Conservation (phyloP, 2,888 invertebrate genomes). For the Melieria crassipennis region DNA sequence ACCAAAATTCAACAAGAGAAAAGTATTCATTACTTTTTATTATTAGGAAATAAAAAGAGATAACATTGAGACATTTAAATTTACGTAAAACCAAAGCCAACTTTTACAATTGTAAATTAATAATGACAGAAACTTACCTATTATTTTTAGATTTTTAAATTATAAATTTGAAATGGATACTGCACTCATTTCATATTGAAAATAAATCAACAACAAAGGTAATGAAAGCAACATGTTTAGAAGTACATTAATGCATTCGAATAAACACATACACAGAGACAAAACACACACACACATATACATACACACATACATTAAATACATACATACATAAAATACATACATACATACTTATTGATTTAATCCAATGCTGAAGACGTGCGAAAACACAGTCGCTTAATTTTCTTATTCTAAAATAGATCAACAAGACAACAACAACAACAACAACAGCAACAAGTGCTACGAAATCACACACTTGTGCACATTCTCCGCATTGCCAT, state of each 20-base stretch:
- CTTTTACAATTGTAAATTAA: constrained; percentile 45
- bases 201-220: constrained; percentile 31
- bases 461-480: too few relatives aligned
- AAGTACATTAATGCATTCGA: neutral
- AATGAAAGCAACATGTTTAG: neutral
- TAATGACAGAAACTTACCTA: constrained; percentile 40
- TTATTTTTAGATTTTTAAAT: constrained; percentile 38
- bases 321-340: constrained; percentile 6
- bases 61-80: constrained; percentile 39
- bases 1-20: constrained; percentile 21
- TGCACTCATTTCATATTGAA: constrained; percentile 32
- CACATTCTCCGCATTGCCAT: too few relatives aligned
- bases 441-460: too few relatives aligned
- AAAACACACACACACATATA: neutral
- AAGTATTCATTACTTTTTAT: constrained; percentile 58
- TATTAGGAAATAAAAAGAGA: constrained; percentile 48
- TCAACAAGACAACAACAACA: neutral
- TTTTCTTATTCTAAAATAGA: too few relatives aligned
- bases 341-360: neutral
- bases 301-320: neutral
- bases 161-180: constrained; percentile 41
- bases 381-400: neutral
- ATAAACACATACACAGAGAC: neutral
- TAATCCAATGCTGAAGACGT: neutral
- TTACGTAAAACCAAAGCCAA: constrained; percentile 39